A percentile compares a stretch with the other conserved stretches of the same genome.
These are phyloP conservation scores for Monopis laevigella DNA, from an alignment of 2,888 invertebrate genomes.

Conservation along the genomic window DNA sequence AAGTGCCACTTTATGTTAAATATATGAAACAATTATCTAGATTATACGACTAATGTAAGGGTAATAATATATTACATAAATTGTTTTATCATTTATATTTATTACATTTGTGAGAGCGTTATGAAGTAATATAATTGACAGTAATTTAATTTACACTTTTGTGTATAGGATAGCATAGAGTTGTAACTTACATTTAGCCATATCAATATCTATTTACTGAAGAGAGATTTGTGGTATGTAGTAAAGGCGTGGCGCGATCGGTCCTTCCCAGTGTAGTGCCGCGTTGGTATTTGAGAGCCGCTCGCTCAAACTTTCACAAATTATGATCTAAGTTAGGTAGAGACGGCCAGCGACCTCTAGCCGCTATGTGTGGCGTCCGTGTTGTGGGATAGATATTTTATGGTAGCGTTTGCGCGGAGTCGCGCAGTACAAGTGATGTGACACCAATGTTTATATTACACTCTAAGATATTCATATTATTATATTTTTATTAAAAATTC, in stretches of 20 bases:
- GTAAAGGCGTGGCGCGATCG: conserved; percentile 68
- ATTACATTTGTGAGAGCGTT: conserved; percentile 67
- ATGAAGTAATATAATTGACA: conserved; percentile 65
- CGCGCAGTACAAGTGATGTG: conserved; percentile 31
- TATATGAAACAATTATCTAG: conserved; percentile 70
- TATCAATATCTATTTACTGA: conserved; percentile 69
- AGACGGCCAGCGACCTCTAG: no score
- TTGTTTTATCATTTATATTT: conserved; percentile 71
- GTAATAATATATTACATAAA: conserved; percentile 68
- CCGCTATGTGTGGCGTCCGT: no score
- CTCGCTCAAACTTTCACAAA: conserved; percentile 57
- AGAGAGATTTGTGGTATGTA: conserved; percentile 68
- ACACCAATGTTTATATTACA: conserved; percentile 23
- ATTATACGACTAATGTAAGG: conserved; percentile 68
- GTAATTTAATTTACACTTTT: conserved; percentile 68
- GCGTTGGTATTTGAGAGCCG: conserved; percentile 46
- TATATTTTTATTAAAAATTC: conserved; percentile 4
- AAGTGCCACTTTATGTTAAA: conserved; percentile 83
- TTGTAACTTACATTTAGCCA: conserved; percentile 69
- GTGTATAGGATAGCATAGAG: conserved; percentile 66
- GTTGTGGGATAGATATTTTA: no score
- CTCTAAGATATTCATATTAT: conserved; percentile 2
- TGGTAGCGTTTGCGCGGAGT: no score
- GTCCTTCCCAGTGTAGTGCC: no score
- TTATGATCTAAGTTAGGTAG: conserved; percentile 49